Evolutionary conservation across 2,888 invertebrate genomes (phyloP).

Genomic region (Germaria angustata): DNA sequence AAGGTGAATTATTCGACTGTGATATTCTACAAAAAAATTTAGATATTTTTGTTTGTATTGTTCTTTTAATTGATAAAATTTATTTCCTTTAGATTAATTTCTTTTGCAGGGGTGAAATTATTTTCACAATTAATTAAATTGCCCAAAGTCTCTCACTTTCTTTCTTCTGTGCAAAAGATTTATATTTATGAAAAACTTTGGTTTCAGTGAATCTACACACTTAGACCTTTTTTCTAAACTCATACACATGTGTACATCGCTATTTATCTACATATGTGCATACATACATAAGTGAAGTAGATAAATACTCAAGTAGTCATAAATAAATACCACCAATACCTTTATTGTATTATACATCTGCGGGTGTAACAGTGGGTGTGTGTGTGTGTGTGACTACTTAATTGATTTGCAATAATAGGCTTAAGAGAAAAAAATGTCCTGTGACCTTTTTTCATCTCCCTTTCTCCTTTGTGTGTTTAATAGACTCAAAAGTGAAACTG

Average conservation of each 20-base stretch:
- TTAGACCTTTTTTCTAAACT: not conserved
- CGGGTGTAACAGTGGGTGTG: not conserved
- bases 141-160: no score
- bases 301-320: not conserved
- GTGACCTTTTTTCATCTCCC: not conserved
- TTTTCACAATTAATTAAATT: no score
- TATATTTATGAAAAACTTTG: no score
- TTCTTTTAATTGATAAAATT: no score
- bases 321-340: not conserved
- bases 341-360: not conserved
- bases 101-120: no score
- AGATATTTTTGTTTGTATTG: no score
- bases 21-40: no score
- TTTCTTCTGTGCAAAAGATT: no score
- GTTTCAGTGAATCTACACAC: not conserved
- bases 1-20: no score
- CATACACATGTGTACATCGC: no score
- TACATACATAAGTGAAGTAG: not conserved
- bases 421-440: slow-evolving; percentile 26
- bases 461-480: not conserved
- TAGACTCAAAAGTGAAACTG: not conserved
- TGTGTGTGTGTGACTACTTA: slow-evolving; percentile 71
- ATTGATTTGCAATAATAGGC: slow-evolving; percentile 72
- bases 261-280: no score
- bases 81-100: no score